Percentiles rank a stretch among this genome's conserved stretches.
Conservation (phyloP, 2,797 vertebrate genomes). For the Rachycentron canadum region DNA sequence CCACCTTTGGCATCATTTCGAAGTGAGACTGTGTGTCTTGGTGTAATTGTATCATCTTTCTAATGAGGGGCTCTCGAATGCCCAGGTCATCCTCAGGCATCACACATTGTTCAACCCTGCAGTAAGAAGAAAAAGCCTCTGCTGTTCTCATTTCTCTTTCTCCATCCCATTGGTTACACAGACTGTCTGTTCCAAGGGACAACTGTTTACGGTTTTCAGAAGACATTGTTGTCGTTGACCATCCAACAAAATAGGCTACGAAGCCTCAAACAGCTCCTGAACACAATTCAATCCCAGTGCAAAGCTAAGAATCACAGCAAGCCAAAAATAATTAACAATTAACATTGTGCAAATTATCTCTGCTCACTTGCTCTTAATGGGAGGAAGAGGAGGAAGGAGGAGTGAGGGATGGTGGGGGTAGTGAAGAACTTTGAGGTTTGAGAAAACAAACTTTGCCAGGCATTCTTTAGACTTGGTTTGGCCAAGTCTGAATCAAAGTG, state of each 20-base stretch:
- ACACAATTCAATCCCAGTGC: constrained; percentile 50
- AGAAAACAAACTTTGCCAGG: constrained; percentile 75
- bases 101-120: constrained; percentile 12
- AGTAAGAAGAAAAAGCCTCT: neutral
- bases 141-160: constrained; percentile 8
- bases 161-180: constrained; percentile 15
- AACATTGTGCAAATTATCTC: constrained; percentile 64
- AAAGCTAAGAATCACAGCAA: constrained; percentile 64
- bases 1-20: no score
- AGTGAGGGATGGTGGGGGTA: constrained; percentile 10
- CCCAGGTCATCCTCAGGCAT: neutral
- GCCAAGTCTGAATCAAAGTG: constrained; percentile 77
- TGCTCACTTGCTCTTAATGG: constrained; percentile 56
- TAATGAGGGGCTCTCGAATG: constrained; percentile 20
- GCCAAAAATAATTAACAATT: constrained; percentile 76
- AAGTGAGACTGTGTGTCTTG: no score
- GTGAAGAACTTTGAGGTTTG: constrained; percentile 71
- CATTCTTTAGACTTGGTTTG: constrained; percentile 74
- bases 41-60: neutral
- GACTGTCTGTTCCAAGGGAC: constrained; percentile 23
- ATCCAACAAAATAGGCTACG: constrained; percentile 53
- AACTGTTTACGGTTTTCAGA: constrained; percentile 52
- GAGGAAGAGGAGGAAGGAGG: constrained; percentile 39
- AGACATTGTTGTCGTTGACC: constrained; percentile 37
- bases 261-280: constrained; percentile 50